A percentile compares a stretch with the other conserved stretches of the same genome.
phyloP scores from a whole-genome alignment of 2,888 invertebrate genomes.

The Ochropleura plecta region DNA sequence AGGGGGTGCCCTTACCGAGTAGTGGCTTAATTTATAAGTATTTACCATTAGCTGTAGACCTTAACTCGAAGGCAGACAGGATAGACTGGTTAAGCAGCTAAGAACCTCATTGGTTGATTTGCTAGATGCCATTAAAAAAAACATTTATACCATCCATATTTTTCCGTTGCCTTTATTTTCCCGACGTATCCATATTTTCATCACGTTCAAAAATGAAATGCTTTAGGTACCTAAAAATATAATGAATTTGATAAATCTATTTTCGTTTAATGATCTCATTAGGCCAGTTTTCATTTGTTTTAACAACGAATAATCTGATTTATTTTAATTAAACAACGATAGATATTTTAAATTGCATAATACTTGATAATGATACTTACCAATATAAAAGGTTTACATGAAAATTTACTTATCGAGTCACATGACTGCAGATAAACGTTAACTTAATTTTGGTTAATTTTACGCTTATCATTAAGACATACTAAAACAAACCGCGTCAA shows the following conservation, averaged over 20 bases:
- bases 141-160: background rate
- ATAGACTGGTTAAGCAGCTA: too few species aligned
- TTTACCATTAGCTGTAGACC: too few species aligned
- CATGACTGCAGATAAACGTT: background rate
- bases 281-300: conserved; percentile 13
- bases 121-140: too few species aligned
- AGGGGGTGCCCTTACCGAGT: too few species aligned
- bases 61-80: too few species aligned
- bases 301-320: conserved; percentile 11
- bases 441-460: background rate
- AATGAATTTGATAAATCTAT: conserved; percentile 21
- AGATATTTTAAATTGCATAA: background rate
- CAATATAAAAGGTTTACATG: background rate
- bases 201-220: background rate
- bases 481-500: too few species aligned
- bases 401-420: background rate
- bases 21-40: too few species aligned
- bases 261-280: conserved; percentile 45
- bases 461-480: background rate
- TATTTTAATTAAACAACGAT: conserved; percentile 22
- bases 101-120: too few species aligned
- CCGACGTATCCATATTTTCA: conserved; percentile 37
- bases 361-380: background rate
- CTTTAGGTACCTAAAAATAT: conserved; percentile 14
- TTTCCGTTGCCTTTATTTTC: background rate